Conservation (phyloP, 2,888 invertebrate species). For the Ypsolopha scabrella region DNA sequence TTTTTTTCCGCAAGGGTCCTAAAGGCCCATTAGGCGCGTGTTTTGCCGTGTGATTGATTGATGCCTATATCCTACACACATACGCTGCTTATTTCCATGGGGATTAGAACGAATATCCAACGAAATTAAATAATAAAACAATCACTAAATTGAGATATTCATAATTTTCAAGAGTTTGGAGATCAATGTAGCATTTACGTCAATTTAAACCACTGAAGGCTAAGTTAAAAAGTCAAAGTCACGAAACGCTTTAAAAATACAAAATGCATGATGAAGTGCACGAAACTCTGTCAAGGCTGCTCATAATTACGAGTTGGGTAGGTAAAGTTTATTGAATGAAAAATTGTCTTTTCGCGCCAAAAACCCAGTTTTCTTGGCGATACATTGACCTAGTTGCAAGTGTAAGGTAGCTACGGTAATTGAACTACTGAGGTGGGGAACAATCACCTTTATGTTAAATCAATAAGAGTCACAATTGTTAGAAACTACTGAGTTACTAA, state of each 20-base stretch:
- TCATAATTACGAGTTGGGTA: slow-evolving; percentile 19
- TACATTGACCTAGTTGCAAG: slow-evolving; percentile 54
- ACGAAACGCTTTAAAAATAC: too few species aligned
- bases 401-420: background rate
- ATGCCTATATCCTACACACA: slow-evolving; percentile 20
- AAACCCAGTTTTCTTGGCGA: slow-evolving; percentile 41
- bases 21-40: slow-evolving; percentile 49
- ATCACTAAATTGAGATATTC: background rate
- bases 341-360: slow-evolving; percentile 34
- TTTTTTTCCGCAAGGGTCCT: slow-evolving; percentile 34
- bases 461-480: too few species aligned
- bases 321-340: slow-evolving; percentile 17
- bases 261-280: background rate
- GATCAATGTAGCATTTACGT: background rate
- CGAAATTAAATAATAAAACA: too few species aligned
- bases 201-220: background rate
- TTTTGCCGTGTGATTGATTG: slow-evolving; percentile 55
- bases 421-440: too few species aligned
- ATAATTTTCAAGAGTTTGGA: background rate
- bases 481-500: too few species aligned
- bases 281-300: slow-evolving; percentile 39
- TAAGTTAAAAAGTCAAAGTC: background rate
- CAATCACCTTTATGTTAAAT: too few species aligned
- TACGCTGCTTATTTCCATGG: background rate
- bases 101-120: background rate